Percentiles rank a stretch among this genome's conserved stretches.
Evolutionary conservation across 2,113 vertebrate genomes (phyloP).

Genomic region (Peromyscus maniculatus): DNA sequence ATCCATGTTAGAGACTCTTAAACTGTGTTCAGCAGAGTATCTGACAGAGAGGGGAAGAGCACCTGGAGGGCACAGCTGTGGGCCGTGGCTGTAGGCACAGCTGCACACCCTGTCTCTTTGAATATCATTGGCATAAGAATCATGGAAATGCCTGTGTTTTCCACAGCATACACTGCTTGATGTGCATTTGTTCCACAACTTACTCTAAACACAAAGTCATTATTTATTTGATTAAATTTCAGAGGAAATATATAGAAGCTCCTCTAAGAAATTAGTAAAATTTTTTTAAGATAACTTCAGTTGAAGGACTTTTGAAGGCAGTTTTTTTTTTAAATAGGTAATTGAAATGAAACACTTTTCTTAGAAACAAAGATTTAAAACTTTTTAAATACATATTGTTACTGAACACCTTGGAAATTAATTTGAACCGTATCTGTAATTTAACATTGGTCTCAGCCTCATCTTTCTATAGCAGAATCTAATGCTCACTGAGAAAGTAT

Average conservation of each 20-base stretch:
- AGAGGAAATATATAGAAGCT: accelerated
- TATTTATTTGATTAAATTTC: not conserved
- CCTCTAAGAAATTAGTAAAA: not conserved
- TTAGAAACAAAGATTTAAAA: not conserved
- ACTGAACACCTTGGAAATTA: not conserved
- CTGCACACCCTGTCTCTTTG: no score
- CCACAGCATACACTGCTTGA: not conserved
- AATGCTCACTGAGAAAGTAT: not conserved
- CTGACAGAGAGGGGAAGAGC: not conserved
- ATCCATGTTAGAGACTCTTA: not conserved
- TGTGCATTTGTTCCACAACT: conserved; percentile 16
- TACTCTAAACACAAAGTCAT: conserved; percentile 30
- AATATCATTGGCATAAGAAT: not conserved
- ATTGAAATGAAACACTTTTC: not conserved
- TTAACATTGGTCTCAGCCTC: not conserved
- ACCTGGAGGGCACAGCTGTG: accelerated
- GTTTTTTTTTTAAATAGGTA: not conserved
- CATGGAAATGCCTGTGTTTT: not conserved
- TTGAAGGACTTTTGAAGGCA: not conserved
- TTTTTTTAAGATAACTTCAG: not conserved
- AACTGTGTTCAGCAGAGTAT: conserved; percentile 43
- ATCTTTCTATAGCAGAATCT: not conserved
- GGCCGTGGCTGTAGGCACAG: no score
- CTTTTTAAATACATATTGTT: not conserved
- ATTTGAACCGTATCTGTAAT: not conserved